Evolutionary conservation across 2,888 invertebrate species (phyloP).

Genomic region (Rhagium mordax): DNA sequence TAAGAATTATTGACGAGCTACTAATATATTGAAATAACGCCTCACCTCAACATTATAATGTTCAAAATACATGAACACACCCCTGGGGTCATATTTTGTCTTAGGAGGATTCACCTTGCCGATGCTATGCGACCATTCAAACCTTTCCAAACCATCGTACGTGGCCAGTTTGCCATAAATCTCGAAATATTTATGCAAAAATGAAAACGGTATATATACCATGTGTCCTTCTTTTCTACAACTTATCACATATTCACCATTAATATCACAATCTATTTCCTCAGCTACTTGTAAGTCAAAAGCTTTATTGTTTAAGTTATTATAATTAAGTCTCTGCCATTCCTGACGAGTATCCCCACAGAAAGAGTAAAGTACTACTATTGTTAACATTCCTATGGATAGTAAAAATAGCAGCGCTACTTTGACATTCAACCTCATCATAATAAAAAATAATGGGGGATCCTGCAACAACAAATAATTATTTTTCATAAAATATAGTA

Average conservation of each 20-base stretch:
- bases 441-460: conserved; percentile 73
- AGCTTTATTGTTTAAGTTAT: conserved; percentile 54
- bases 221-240: conserved; percentile 76
- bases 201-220: conserved; percentile 93
- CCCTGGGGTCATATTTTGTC: conserved; percentile 89
- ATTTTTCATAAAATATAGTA: background rate
- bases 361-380: conserved; percentile 83
- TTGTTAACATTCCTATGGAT: conserved; percentile 77
- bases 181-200: conserved; percentile 95
- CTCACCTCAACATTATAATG: conserved; percentile 98
- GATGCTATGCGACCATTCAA: conserved; percentile 97
- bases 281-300: conserved; percentile 72
- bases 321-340: conserved; percentile 53
- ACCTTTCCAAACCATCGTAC: conserved; percentile 83
- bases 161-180: conserved; percentile 89
- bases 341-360: conserved; percentile 72
- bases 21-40: conserved; percentile 64
- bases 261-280: conserved; percentile 90
- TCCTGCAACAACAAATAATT: conserved; percentile 60
- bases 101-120: conserved; percentile 92
- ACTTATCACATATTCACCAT: conserved; percentile 80
- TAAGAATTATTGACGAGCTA: background rate
- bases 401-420: conserved; percentile 79
- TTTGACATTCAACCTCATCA: conserved; percentile 87
- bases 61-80: conserved; percentile 96